Conservation (phyloP, 1,140 invertebrate genomes). For the Linepithema humile region DNA sequence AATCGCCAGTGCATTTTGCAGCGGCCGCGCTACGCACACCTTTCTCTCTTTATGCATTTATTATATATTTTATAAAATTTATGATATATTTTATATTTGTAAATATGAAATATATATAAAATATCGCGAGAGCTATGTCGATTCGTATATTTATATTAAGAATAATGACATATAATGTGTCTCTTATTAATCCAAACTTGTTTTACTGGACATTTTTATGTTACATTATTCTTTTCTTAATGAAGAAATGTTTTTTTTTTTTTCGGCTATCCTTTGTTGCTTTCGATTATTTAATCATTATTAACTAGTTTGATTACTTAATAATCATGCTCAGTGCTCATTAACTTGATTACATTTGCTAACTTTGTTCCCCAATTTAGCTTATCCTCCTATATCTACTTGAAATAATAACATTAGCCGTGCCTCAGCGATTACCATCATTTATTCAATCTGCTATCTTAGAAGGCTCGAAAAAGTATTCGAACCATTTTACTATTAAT, state of each 20-base stretch:
- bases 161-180: not conserved
- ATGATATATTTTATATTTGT: not conserved
- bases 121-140: not conserved
- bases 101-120: not conserved
- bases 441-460: not conserved
- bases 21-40: not conserved
- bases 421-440: not conserved
- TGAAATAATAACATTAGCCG: not conserved
- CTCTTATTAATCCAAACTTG: not conserved
- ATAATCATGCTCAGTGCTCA: not conserved
- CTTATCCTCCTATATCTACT: not conserved
- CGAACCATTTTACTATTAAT: not conserved
- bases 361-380: not conserved
- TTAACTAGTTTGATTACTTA: not conserved
- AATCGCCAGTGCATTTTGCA: not conserved
- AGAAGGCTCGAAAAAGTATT: not conserved
- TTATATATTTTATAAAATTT: not conserved
- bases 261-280: not conserved
- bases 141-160: slow-evolving; percentile 4
- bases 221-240: too few relatives aligned
- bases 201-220: too few relatives aligned
- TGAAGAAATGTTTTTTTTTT: too few relatives aligned
- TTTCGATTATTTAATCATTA: not conserved
- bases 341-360: slow-evolving; percentile 25
- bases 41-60: not conserved